phyloP scores from a whole-genome alignment of 2,888 invertebrate genomes.

The Hydrotaea diabolus region DNA sequence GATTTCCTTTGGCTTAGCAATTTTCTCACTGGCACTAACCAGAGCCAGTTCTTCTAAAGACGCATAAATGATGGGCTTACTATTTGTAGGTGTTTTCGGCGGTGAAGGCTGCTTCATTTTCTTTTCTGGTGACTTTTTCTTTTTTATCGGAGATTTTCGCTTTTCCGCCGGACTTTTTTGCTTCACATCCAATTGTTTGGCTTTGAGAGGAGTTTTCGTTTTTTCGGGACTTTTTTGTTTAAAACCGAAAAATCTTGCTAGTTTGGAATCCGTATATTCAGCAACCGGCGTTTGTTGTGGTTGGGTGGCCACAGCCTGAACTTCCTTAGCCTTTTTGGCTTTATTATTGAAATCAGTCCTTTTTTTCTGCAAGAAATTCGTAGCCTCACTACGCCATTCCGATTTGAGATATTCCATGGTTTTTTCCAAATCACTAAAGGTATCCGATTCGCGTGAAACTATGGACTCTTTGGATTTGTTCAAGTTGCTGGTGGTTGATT shows the following conservation, averaged over 20 bases:
- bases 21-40: slow-evolving; percentile 53
- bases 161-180: slow-evolving; percentile 49
- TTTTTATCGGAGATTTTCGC: slow-evolving; percentile 68
- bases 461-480: slow-evolving; percentile 76
- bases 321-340: slow-evolving; percentile 65
- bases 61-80: slow-evolving; percentile 62
- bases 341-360: slow-evolving; percentile 77
- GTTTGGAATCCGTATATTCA: slow-evolving; percentile 76
- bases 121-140: slow-evolving; percentile 71
- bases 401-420: slow-evolving; percentile 79
- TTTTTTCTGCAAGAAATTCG: slow-evolving; percentile 79
- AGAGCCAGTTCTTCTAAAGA: slow-evolving; percentile 74
- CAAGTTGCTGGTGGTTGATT: slow-evolving; percentile 76
- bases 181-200: slow-evolving; percentile 47
- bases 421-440: slow-evolving; percentile 77
- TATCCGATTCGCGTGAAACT: slow-evolving; percentile 73
- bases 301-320: slow-evolving; percentile 64
- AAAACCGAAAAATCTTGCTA: slow-evolving; percentile 78
- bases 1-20: slow-evolving; percentile 9
- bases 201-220: neutral
- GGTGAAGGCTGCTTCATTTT: slow-evolving; percentile 69
- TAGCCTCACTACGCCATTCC: slow-evolving; percentile 79
- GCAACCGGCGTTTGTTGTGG: slow-evolving; percentile 68
- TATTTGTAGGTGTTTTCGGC: slow-evolving; percentile 52
- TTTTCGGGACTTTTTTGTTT: slow-evolving; percentile 70